Conservation (phyloP, 2,888 invertebrate species). For the Panorpa germanica region DNA sequence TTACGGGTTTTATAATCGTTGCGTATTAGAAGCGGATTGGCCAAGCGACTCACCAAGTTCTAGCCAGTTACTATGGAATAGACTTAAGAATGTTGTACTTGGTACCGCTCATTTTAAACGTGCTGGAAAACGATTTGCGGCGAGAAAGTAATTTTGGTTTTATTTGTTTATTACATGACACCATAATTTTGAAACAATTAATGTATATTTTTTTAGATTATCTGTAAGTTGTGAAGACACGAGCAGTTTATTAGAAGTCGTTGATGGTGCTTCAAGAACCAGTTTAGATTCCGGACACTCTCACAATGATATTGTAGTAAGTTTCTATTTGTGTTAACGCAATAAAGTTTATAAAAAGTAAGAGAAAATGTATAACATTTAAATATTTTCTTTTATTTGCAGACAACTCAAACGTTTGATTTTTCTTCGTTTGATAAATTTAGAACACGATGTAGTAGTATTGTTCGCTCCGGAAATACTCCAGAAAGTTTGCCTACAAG, state of each 20-base stretch:
- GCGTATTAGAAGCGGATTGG: constrained; percentile 90
- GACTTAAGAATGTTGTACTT: constrained; percentile 76
- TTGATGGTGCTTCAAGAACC: constrained; percentile 24
- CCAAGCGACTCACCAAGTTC: constrained; percentile 59
- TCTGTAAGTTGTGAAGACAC: constrained; percentile 22
- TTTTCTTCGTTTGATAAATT: constrained; percentile 35
- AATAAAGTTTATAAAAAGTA: background rate
- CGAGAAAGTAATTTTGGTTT: constrained; percentile 20
- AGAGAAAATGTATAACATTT: background rate
- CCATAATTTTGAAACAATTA: background rate
- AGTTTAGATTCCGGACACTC: constrained; percentile 23
- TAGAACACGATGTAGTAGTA: constrained; percentile 38
- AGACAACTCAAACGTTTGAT: constrained; percentile 30
- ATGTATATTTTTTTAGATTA: constrained; percentile 15
- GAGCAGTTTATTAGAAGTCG: constrained; percentile 21
- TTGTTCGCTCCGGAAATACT: constrained; percentile 32
- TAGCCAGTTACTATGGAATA: constrained; percentile 78
- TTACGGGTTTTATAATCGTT: constrained; percentile 68
- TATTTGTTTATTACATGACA: background rate
- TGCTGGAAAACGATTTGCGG: constrained; percentile 44
- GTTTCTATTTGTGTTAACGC: too few species aligned
- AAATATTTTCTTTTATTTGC: constrained; percentile 10
- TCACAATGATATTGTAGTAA: too few species aligned
- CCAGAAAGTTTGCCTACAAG: constrained; percentile 18
- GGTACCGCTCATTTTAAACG: constrained; percentile 79